phyloP scores from a whole-genome alignment of 1,140 invertebrate genomes.

The Schlechtendalia chinensis region DNA sequence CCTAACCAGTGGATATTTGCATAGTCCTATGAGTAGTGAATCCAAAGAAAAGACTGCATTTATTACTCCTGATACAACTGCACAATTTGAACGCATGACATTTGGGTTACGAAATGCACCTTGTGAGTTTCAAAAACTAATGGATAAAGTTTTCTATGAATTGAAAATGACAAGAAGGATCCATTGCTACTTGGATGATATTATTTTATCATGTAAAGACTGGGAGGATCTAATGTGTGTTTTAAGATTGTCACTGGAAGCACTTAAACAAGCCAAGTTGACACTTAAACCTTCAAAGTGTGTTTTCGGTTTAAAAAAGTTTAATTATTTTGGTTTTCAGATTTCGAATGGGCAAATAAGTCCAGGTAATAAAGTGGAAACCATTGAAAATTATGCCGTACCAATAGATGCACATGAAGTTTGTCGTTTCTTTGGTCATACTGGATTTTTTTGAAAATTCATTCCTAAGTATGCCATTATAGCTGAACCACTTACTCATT shows the following conservation, averaged over 20 bases:
- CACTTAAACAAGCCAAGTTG: not conserved
- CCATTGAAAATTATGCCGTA: not conserved
- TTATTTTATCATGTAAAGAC: not conserved
- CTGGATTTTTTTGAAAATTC: too few relatives aligned
- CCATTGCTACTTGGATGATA: not conserved
- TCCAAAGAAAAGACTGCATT: conserved; percentile 52
- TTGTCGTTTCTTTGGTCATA: too few relatives aligned
- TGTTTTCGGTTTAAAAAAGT: not conserved
- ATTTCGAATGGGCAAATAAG: not conserved
- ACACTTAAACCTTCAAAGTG: conserved; percentile 2
- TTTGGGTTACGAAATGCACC: conserved; percentile 53
- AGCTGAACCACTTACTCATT: not conserved
- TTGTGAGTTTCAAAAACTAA: conserved; percentile 5
- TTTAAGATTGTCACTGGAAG: not conserved
- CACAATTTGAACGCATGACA: conserved; percentile 51
- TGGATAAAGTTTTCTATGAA: not conserved
- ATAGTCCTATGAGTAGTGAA: conserved; percentile 30
- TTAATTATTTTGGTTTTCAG: conserved; percentile 19
- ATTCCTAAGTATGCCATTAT: too few relatives aligned
- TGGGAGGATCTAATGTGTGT: not conserved
- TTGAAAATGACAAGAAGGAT: too few relatives aligned
- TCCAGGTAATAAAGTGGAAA: not conserved
- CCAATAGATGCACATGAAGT: conserved; percentile 14
- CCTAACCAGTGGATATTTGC: conserved; percentile 51
- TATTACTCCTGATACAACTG: conserved; percentile 39